These are phyloP conservation scores for Habrosyne pyritoides DNA, from an alignment of 2,888 invertebrate genomes.

Conservation along the genomic window DNA sequence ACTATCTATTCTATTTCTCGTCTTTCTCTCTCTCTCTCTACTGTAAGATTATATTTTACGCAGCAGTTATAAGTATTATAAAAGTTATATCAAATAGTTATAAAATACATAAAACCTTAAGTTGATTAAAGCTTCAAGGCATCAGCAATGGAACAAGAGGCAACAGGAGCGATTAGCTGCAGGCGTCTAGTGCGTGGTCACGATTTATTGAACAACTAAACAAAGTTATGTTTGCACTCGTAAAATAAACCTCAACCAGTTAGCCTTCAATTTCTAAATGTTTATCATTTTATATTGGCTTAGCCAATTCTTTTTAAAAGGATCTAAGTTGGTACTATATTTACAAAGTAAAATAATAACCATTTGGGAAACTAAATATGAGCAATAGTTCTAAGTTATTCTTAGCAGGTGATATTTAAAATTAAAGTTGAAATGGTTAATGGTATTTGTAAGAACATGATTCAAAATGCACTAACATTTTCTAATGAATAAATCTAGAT, in stretches of 20 bases:
- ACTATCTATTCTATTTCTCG: too few species aligned
- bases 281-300: conserved; percentile 39
- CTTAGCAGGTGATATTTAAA: conserved; percentile 70
- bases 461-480: too few species aligned
- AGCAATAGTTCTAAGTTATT: conserved; percentile 54
- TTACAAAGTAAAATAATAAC: not conserved
- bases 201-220: conserved; percentile 66
- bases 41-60: not conserved
- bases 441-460: conserved; percentile 4
- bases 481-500: too few species aligned
- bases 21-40: too few species aligned
- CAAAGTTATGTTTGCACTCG: conserved; percentile 51
- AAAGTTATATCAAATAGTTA: not conserved
- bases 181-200: conserved; percentile 70
- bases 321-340: not conserved
- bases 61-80: not conserved
- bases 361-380: not conserved
- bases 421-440: conserved; percentile 50
- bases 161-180: conserved; percentile 76
- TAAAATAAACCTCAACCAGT: conserved; percentile 39
- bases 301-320: conserved; percentile 25
- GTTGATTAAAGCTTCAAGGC: conserved; percentile 26
- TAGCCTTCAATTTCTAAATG: conserved; percentile 32
- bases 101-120: conserved; percentile 3
- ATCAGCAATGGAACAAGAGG: conserved; percentile 56